phyloP scores from a whole-genome alignment of 2,797 vertebrate species.

The Erethizon dorsatum region DNA sequence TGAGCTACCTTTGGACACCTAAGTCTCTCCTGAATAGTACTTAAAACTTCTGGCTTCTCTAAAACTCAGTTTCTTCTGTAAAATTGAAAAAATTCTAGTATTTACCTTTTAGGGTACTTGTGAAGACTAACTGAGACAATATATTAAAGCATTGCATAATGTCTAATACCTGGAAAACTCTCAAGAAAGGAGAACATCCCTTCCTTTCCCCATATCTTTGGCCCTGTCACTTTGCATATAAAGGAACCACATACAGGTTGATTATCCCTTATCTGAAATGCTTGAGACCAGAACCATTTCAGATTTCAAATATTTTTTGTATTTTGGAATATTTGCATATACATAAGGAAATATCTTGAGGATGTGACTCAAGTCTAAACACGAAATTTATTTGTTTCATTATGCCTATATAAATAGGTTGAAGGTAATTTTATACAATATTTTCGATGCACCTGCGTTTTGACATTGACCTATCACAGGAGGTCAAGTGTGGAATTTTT shows the following conservation, averaged over 20 bases:
- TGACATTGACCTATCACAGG: neutral
- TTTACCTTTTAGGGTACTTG: neutral
- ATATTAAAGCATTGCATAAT: conserved; percentile 28
- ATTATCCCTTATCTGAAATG: neutral
- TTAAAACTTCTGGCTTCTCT: conserved; percentile 28
- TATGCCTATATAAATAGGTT: neutral
- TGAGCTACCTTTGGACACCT: neutral
- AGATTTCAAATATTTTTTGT: neutral
- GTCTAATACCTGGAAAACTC: neutral
- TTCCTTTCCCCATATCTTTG: neutral
- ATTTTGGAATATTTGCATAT: neutral
- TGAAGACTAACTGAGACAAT: conserved; percentile 31
- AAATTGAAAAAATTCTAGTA: neutral
- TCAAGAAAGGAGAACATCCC: neutral
- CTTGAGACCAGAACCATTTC: neutral
- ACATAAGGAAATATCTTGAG: neutral
- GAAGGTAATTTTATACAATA: neutral
- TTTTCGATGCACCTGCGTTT: neutral
- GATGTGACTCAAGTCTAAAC: neutral
- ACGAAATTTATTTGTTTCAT: neutral
- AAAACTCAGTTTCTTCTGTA: neutral
- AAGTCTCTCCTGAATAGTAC: neutral
- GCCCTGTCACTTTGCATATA: neutral
- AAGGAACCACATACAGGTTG: neutral
- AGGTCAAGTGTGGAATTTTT: neutral